phyloP scores from a whole-genome alignment of 2,888 invertebrate genomes.

The Exephanes ischioxanthus region DNA sequence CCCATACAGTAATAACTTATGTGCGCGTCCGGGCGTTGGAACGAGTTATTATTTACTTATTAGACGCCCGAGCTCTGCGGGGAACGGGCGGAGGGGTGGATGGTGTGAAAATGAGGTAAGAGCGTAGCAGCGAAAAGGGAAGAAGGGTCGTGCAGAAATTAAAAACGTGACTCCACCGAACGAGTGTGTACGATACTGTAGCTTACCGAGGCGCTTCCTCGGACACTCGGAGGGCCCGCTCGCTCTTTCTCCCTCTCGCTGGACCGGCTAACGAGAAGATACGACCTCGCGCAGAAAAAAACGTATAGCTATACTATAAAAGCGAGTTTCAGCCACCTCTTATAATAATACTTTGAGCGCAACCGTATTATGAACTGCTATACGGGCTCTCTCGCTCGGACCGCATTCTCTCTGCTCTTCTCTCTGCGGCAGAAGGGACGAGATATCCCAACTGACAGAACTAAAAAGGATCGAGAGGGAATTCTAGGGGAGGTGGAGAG shows the following conservation, averaged over 20 bases:
- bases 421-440: slow-evolving; percentile 23
- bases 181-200: slow-evolving; percentile 68
- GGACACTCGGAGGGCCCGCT: slow-evolving; percentile 42
- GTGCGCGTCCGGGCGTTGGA: slow-evolving; percentile 63
- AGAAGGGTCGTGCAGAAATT: slow-evolving; percentile 77
- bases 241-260: slow-evolving; percentile 41
- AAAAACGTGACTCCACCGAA: slow-evolving; percentile 83
- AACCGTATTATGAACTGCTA: slow-evolving; percentile 60
- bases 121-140: slow-evolving; percentile 54
- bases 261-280: slow-evolving; percentile 82
- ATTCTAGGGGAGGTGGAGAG: slow-evolving; percentile 7
- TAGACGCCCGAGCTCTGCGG: slow-evolving; percentile 72
- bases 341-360: slow-evolving; percentile 63
- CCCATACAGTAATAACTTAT: slow-evolving; percentile 63
- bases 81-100: slow-evolving; percentile 45
- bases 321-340: slow-evolving; percentile 56
- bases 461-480: slow-evolving; percentile 16
- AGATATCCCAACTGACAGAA: slow-evolving; percentile 21
- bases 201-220: slow-evolving; percentile 51
- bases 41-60: slow-evolving; percentile 83
- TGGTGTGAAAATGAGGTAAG: slow-evolving; percentile 82
- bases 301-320: slow-evolving; percentile 64
- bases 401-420: slow-evolving; percentile 17
- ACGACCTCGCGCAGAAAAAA: slow-evolving; percentile 75
- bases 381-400: slow-evolving; percentile 40